Evolutionary conservation across 2,797 vertebrate species (phyloP), one percentile per base, ranked within the genome.

Genomic region (Crenuchus spilurus): DNA sequence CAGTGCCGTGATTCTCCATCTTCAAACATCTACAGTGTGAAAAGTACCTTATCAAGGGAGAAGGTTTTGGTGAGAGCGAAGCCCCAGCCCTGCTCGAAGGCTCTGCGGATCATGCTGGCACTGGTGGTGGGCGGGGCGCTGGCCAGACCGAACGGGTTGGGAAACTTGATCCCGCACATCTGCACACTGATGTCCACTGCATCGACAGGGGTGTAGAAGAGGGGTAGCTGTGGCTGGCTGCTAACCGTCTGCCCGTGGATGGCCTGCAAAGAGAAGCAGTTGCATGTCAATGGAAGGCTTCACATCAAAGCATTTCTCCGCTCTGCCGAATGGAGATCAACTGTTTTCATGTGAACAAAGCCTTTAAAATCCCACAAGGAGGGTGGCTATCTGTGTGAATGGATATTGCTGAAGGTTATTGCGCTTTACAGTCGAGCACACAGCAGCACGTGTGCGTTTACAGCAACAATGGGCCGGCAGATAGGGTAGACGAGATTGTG

Each of bases 51-150:
- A 86, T 99, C 92, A 79, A 98, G 84, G 48, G 93, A 94, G 85
- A 98, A 98, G 0, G 96, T 98, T 89, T 98, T 98, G 75, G 96
- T 98, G 80, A 98, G 85, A 65, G 95, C 95, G 60, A 98, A 98
- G 54, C 93, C 95, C 97, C 96, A 98, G 52, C 97, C 96, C 67
- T 95, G 92, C 83, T 96, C 91, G 83, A 98, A 98, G 20, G 94
- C 95, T 89, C 96, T 92, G 79, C 95, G 93, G 82, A 98, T 97
- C 96, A 97, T 98, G 18, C 95, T 83, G 0, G 95, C 84, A 72
- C 93, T 96, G 20, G 96, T 98, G 60, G 96, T 90, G 74, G 95
- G 96, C 1, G 96, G 94, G 2, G 96, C 96, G 31, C 96, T 97
- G 13, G 97, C 97, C 75, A 99, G 89, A 65, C 97, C 96, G 14